A percentile compares a stretch with the other conserved stretches of the same genome.
phyloP scores from a whole-genome alignment of 2,797 vertebrate species.

The Heterohyrax brucei region DNA sequence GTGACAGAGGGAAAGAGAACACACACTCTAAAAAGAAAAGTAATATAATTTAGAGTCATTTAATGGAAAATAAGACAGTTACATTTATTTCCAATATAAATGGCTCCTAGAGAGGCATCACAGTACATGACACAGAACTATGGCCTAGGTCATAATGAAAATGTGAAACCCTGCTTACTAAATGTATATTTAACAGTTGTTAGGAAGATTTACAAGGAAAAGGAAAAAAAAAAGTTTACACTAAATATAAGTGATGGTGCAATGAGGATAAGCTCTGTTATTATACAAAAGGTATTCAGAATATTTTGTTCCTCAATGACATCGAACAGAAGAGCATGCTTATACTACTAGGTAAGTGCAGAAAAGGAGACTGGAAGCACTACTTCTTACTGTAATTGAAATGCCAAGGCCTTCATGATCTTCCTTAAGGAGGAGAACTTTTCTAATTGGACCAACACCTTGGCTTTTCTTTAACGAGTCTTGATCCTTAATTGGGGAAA shows the following conservation, averaged over 20 bases:
- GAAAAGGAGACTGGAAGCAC: conserved; percentile 61
- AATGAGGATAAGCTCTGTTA: conserved; percentile 23
- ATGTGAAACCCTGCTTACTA: conserved; percentile 46
- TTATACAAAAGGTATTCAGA: conserved; percentile 45
- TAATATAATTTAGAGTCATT: not conserved
- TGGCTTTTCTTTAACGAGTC: conserved; percentile 98
- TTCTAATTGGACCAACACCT: conserved; percentile 98
- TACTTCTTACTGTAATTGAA: conserved; percentile 96
- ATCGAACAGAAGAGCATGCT: not conserved
- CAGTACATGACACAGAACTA: not conserved
- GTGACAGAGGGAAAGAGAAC: conserved; percentile 19
- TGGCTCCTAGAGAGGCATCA: not conserved
- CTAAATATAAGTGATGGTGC: not conserved
- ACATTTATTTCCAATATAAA: not conserved
- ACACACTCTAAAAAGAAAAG: not conserved
- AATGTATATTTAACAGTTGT: conserved; percentile 2
- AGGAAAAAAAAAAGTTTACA: conserved; percentile 30
- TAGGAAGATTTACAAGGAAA: conserved; percentile 39
- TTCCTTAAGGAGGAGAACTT: conserved; percentile 97
- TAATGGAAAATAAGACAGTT: not conserved
- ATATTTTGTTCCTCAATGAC: conserved; percentile 7
- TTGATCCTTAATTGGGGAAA: conserved; percentile 92
- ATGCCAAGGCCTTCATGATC: conserved; percentile 99
- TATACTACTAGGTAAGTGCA: not conserved
- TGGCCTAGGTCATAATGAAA: conserved; percentile 3